These are phyloP conservation scores for Cottoperca gobio DNA, from an alignment of 2,797 vertebrate genomes.

Conservation along the genomic window DNA sequence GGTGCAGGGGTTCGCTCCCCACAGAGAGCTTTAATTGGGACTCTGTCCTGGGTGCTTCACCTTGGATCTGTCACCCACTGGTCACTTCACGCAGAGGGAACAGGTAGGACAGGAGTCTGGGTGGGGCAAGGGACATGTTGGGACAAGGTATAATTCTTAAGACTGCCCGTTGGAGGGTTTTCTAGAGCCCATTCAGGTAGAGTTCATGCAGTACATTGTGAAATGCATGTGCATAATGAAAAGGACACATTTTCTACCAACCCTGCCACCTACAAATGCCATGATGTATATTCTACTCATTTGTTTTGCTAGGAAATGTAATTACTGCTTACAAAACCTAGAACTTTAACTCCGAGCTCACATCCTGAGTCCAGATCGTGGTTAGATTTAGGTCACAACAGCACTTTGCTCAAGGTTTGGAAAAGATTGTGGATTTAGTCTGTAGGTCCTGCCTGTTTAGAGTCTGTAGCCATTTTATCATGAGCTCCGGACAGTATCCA, in stretches of 20 bases:
- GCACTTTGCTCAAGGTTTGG: no score
- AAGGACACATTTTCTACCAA: neutral
- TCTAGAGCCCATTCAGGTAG: neutral
- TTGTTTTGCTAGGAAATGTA: neutral
- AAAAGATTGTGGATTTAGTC: no score
- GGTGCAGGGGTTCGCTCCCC: conserved; percentile 57
- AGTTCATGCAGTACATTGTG: neutral
- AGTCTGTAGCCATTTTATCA: no score
- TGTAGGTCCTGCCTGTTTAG: no score
- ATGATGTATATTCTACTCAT: neutral
- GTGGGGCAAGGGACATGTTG: neutral
- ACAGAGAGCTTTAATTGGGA: conserved; percentile 70
- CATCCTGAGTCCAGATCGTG: neutral
- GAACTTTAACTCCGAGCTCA: neutral
- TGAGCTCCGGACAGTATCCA: no score
- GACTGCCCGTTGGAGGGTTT: neutral
- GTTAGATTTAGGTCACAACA: no score
- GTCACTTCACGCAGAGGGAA: conserved; percentile 26
- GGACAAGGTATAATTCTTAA: neutral
- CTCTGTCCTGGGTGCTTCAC: conserved; percentile 60
- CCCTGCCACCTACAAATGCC: neutral
- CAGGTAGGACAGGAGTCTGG: conserved; percentile 13
- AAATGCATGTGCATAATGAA: neutral
- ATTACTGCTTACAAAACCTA: neutral
- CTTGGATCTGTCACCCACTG: conserved; percentile 53